Evolutionary conservation across 2,113 vertebrate species (phyloP).

Genomic region (Puffinus mauretanicus): DNA sequence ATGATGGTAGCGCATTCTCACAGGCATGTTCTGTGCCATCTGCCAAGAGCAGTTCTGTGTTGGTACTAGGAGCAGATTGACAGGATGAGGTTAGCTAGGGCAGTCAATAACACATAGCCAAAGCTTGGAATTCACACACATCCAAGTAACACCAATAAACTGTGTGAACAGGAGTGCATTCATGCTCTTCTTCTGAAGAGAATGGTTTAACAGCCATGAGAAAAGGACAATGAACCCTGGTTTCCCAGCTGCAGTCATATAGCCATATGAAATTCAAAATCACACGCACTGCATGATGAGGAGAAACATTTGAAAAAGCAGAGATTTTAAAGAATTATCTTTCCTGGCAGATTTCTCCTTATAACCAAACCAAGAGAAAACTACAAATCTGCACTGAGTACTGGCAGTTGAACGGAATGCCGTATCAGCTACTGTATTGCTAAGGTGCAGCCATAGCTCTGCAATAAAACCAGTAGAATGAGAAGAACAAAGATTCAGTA

Average conservation of each 20-base stretch:
- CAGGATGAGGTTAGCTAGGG: neutral
- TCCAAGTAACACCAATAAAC: neutral
- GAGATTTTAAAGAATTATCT: neutral
- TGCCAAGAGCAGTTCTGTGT: neutral
- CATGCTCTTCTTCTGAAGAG: neutral
- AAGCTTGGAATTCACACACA: neutral
- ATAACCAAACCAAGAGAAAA: neutral
- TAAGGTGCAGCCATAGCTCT: neutral
- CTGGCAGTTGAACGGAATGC: neutral
- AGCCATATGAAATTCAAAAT: neutral
- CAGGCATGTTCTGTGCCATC: neutral
- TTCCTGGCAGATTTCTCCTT: neutral
- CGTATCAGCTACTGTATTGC: neutral
- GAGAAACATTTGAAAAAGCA: neutral
- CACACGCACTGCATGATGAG: rapidly evolving
- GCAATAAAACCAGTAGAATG: rapidly evolving
- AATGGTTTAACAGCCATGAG: neutral
- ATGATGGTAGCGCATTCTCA: neutral
- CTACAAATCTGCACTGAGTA: neutral
- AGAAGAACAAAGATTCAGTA: neutral
- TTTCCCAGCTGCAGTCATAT: neutral
- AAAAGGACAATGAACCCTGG: neutral
- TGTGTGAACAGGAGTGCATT: neutral
- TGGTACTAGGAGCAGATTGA: neutral
- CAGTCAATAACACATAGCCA: neutral